phyloP scores from a whole-genome alignment of 2,113 vertebrate species.

The Macquaria australasica region DNA sequence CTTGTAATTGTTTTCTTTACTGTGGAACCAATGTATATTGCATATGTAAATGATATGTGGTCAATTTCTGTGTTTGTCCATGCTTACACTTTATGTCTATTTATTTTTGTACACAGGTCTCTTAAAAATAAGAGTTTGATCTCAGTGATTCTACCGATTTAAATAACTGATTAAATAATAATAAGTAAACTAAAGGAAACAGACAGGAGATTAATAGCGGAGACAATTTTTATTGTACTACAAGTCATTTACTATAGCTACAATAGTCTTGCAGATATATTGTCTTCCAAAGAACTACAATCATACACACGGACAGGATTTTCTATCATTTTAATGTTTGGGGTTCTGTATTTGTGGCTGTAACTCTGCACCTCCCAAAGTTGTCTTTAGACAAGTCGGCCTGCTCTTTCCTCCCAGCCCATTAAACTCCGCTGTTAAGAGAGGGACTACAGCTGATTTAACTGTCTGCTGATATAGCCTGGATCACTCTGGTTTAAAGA shows the following conservation, averaged over 20 bases:
- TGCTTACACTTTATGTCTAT: neutral
- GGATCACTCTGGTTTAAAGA: neutral
- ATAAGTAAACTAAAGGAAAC: neutral
- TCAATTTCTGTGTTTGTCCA: neutral
- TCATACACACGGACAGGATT: neutral
- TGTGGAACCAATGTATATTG: neutral
- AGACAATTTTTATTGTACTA: neutral
- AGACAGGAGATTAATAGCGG: neutral
- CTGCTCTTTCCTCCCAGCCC: neutral
- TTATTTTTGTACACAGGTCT: neutral
- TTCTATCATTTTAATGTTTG: neutral
- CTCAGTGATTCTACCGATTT: neutral
- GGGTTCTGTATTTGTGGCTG: neutral
- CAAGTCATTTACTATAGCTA: neutral
- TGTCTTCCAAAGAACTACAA: conserved; percentile 5
- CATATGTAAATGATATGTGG: neutral
- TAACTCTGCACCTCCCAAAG: neutral
- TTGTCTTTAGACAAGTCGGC: neutral
- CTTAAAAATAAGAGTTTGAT: neutral
- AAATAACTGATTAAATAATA: neutral
- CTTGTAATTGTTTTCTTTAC: neutral
- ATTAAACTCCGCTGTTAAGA: conserved; percentile 5
- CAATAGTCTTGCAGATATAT: neutral
- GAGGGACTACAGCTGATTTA: conserved; percentile 5
- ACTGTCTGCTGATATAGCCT: neutral